These are phyloP conservation scores for Papilio aristodemus DNA, from an alignment of 1,140 invertebrate species.

Conservation along the genomic window DNA sequence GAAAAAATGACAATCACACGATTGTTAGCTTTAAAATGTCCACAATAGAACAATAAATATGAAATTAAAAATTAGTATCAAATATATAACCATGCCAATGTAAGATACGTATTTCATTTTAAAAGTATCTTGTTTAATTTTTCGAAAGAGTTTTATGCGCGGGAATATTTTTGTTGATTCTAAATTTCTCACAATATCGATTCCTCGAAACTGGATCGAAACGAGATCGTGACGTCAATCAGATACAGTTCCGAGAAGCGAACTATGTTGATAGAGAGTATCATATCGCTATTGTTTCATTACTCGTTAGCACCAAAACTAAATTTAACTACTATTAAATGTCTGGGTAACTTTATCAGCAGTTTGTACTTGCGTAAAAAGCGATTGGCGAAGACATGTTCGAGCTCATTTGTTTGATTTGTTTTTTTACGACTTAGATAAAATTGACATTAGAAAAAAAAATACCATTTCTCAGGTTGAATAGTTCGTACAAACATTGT, in stretches of 20 bases:
- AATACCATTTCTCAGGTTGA: no score
- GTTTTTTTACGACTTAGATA: no score
- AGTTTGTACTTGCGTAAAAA: neutral
- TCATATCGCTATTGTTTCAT: constrained; percentile 10
- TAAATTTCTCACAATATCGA: constrained; percentile 51
- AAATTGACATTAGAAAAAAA: no score
- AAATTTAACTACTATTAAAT: neutral
- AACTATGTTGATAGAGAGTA: constrained; percentile 20
- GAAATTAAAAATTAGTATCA: no score
- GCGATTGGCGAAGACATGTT: neutral
- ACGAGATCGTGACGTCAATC: constrained; percentile 60
- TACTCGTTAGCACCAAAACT: constrained; percentile 11
- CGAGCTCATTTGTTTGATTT: no score
- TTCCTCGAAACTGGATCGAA: constrained; percentile 56
- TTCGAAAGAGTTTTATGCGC: neutral
- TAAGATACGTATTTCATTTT: neutral
- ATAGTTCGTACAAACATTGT: no score
- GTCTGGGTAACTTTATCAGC: neutral
- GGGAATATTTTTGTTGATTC: constrained; percentile 50
- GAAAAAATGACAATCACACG: no score
- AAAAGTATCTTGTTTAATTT: neutral
- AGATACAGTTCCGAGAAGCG: constrained; percentile 40
- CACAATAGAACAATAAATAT: no score
- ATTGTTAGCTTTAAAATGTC: no score
- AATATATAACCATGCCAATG: no score